Percentiles rank a stretch among this genome's conserved stretches.
Conservation (phyloP, 1,140 invertebrate genomes). For the Akabosia matsudoensis region DNA sequence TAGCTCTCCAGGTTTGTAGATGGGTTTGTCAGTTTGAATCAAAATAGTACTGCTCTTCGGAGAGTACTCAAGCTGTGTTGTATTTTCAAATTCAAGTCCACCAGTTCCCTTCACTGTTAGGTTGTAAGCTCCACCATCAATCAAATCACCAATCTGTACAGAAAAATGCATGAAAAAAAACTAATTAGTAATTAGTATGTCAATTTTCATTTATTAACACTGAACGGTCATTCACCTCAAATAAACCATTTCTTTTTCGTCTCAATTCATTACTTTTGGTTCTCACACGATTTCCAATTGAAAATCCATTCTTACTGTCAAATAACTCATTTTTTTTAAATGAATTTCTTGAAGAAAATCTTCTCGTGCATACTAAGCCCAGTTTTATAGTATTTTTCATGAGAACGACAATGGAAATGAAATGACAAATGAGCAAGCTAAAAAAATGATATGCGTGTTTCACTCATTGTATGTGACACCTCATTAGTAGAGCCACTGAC, state of each 20-base stretch:
- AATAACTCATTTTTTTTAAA: no score
- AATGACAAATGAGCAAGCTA: no score
- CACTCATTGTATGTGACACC: neutral
- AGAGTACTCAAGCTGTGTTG: slow-evolving; percentile 68
- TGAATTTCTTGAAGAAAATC: no score
- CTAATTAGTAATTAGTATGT: no score
- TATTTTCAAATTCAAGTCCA: slow-evolving; percentile 70
- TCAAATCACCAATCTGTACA: slow-evolving; percentile 67
- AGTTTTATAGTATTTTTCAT: no score
- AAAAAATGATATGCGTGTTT: no score
- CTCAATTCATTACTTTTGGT: no score
- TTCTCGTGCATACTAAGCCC: no score
- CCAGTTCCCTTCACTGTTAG: slow-evolving; percentile 64
- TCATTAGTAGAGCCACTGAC: slow-evolving; percentile 18
- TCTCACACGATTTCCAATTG: slow-evolving; percentile 12
- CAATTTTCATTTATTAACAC: neutral
- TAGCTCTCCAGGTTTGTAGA: slow-evolving; percentile 79
- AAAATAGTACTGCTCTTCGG: slow-evolving; percentile 85
- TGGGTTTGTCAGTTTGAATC: slow-evolving; percentile 89
- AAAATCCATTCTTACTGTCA: no score
- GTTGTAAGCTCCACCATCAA: slow-evolving; percentile 71
- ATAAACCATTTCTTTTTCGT: slow-evolving; percentile 1
- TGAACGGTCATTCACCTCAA: no score
- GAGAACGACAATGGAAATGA: no score
- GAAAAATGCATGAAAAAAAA: neutral